Percentiles rank a stretch among this genome's conserved stretches.
phyloP scores from a whole-genome alignment of 64 coral and sea anemone species.

The Astreopora myriophthalma region DNA sequence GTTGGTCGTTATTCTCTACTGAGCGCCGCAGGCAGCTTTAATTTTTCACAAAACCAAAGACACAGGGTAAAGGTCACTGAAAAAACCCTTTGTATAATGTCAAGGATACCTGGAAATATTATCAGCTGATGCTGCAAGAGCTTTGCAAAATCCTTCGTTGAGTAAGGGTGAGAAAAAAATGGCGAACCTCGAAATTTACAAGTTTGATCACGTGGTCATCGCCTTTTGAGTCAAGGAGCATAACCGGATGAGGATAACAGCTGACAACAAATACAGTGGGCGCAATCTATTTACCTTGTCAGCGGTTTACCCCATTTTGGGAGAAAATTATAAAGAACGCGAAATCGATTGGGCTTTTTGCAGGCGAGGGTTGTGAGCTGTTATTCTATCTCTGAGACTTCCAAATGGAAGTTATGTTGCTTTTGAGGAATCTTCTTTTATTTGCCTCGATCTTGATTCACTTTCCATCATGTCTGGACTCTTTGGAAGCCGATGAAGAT shows the following conservation, averaged over 20 bases:
- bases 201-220: conserved; percentile 45
- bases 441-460: background rate
- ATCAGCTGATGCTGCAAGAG: background rate
- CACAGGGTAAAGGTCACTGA: background rate
- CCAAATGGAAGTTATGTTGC: background rate
- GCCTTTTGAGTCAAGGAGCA: background rate
- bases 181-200: conserved; percentile 58
- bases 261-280: background rate
- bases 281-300: background rate
- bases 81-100: background rate
- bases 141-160: conserved; percentile 23
- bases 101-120: conserved; percentile 1
- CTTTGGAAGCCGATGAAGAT: conserved; percentile 59
- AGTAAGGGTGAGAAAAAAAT: conserved; percentile 36
- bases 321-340: background rate
- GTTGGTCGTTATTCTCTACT: background rate
- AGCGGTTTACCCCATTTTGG: background rate
- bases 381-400: background rate
- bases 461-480: background rate
- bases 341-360: no score
- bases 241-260: background rate
- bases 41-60: background rate
- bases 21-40: background rate
- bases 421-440: background rate
- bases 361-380: background rate